These are phyloP conservation scores for Phasianus colchicus DNA, from an alignment of 2,113 vertebrate species.

Conservation along the genomic window DNA sequence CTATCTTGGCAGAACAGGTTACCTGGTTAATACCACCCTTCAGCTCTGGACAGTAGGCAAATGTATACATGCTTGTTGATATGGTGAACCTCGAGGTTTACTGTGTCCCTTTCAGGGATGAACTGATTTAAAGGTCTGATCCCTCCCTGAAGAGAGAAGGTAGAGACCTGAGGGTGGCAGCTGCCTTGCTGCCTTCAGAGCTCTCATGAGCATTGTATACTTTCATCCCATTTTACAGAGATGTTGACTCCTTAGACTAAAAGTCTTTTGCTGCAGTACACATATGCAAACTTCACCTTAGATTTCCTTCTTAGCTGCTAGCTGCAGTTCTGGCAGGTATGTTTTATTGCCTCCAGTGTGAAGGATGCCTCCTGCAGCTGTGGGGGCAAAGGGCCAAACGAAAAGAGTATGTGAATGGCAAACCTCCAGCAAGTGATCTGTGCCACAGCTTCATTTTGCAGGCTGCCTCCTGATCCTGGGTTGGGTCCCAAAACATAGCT, in stretches of 20 bases:
- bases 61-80: accelerated
- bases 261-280: not conserved
- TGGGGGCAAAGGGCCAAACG: not conserved
- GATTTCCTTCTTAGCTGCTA: not conserved
- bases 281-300: not conserved
- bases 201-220: not conserved
- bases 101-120: not conserved
- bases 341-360: not conserved
- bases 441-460: not conserved
- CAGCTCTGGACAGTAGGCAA: not conserved
- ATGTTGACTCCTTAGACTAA: not conserved
- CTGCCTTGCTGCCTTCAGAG: not conserved
- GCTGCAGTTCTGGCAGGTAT: not conserved
- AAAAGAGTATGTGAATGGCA: not conserved
- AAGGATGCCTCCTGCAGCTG: not conserved
- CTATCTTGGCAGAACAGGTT: not conserved
- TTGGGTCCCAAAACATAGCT: not conserved
- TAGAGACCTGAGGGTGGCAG: not conserved
- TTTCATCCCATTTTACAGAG: not conserved
- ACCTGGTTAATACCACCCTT: not conserved
- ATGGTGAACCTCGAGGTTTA: not conserved
- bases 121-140: not conserved
- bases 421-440: not conserved
- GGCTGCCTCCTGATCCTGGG: not conserved
- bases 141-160: not conserved